Percentiles rank a stretch among this genome's conserved stretches.
These are phyloP conservation scores for Melanerpes formicivorus DNA, from an alignment of 2,113 vertebrate genomes.

Conservation along the genomic window DNA sequence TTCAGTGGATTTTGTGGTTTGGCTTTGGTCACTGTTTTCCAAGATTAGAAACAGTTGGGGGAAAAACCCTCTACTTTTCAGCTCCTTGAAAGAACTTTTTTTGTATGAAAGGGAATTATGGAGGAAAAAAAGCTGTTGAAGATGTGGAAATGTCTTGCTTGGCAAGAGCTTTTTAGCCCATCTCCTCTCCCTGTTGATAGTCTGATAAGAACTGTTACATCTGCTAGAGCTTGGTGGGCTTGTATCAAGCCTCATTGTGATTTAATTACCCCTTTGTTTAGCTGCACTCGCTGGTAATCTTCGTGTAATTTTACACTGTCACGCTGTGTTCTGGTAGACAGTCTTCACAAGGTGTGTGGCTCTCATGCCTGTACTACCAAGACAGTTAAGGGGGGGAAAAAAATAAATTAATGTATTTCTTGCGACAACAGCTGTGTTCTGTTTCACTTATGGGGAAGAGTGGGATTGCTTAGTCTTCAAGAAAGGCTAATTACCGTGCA, in stretches of 20 bases:
- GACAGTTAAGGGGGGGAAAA: not conserved
- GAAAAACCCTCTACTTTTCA: not conserved
- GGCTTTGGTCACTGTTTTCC: not conserved
- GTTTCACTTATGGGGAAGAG: not conserved
- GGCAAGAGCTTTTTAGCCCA: not conserved
- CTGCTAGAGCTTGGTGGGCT: not conserved
- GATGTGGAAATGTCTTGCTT: not conserved
- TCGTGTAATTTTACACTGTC: not conserved
- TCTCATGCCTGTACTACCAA: not conserved
- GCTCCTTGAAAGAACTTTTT: not conserved
- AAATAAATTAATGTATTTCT: not conserved
- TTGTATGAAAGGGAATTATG: not conserved
- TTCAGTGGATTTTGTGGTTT: conserved; percentile 8
- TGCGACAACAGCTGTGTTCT: rapidly evolving
- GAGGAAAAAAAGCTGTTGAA: not conserved
- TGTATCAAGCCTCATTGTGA: not conserved
- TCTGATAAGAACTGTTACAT: not conserved
- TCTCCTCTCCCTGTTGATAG: not conserved
- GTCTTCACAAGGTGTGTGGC: not conserved
- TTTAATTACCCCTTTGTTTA: not conserved
- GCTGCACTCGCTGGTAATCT: not conserved
- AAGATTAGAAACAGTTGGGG: not conserved
- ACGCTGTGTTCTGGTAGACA: not conserved
- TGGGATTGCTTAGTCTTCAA: not conserved
- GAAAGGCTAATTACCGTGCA: not conserved